Percentiles rank a stretch among this genome's conserved stretches.
phyloP scores from a whole-genome alignment of 2,888 invertebrate genomes.

The Phragmatobia fuliginosa region DNA sequence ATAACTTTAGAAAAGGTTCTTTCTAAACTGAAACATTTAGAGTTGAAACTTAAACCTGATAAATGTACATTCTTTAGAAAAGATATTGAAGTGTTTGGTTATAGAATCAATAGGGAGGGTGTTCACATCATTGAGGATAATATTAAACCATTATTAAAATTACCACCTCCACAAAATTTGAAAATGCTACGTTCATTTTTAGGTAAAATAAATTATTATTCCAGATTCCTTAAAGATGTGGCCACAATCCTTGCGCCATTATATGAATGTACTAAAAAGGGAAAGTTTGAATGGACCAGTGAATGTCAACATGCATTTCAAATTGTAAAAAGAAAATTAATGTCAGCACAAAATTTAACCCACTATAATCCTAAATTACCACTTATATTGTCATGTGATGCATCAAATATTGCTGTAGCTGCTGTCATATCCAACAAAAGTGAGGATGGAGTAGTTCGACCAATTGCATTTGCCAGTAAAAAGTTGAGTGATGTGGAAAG shows the following conservation, averaged over 20 bases:
- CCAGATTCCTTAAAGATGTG: background rate
- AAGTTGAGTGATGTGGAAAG: background rate
- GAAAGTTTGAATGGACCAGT: background rate
- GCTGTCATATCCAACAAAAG: no score
- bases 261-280: constrained; percentile 3
- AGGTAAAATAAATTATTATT: constrained; percentile 10
- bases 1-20: background rate
- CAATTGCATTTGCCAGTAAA: no score
- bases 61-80: background rate
- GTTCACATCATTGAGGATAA: background rate
- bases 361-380: background rate
- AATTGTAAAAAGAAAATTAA: background rate
- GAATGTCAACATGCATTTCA: no score
- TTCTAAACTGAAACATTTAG: background rate
- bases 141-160: background rate
- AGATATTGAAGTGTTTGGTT: background rate
- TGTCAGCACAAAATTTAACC: background rate
- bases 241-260: background rate
- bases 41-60: background rate
- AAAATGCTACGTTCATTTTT: constrained; percentile 2
- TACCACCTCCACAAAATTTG: background rate
- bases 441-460: no score
- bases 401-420: background rate
- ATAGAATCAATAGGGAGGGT: background rate
- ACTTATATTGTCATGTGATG: background rate